Base-by-base conservation (phyloP, 2,113 vertebrate species). In the Dissostichus mawsoni region DNA sequence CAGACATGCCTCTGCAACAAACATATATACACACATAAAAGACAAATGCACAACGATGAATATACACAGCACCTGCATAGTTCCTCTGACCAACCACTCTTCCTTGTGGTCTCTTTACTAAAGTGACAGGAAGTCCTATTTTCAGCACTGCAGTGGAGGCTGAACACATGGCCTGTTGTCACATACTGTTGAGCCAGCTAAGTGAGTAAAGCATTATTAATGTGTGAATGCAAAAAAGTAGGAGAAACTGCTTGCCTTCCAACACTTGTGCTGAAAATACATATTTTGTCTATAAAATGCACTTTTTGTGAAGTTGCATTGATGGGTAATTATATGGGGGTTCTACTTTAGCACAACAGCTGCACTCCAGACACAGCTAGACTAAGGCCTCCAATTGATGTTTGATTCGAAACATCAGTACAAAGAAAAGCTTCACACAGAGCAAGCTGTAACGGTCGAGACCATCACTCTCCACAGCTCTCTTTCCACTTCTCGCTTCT, bases 131-230 rank as follows among this genome's bases (percentile, higher is more conserved):
- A 59, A 80, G 56, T 69, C 55, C 8, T 64, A 14, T 33, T 81
- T 73, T 78, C 41, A 52, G 62, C 51, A 16, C 55, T 47, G 25
- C 9, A 55, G 55, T 45, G 44, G 52, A 79, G 62, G 81, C 58
- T 50, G 68, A 74, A 75, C 83, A 77, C 59, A 69, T 69, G 84
- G 87, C 85, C 77, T 76, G 72, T 80, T 87, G 85, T 89, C 79
- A 89, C 61, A 78, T 62, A 66, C 56, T 67, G 79, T 62, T 73
- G 74, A 78, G 36, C 57, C 50, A 71, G 20, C 69, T 51, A 23
- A 73, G 65, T 80, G 83, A 75, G 71, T 66, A 57, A 58, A 50
- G 36, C 11, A 45, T 53, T 6, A 57, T 58, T 12, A 44, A 11
- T 47, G 44, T 29, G 66, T 51, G 8, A n/a, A 74, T 23, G 17